A percentile compares a stretch with the other conserved stretches of the same genome.
Evolutionary conservation across 1,140 invertebrate genomes (phyloP).

Genomic region (Lasaia peninsularis): DNA sequence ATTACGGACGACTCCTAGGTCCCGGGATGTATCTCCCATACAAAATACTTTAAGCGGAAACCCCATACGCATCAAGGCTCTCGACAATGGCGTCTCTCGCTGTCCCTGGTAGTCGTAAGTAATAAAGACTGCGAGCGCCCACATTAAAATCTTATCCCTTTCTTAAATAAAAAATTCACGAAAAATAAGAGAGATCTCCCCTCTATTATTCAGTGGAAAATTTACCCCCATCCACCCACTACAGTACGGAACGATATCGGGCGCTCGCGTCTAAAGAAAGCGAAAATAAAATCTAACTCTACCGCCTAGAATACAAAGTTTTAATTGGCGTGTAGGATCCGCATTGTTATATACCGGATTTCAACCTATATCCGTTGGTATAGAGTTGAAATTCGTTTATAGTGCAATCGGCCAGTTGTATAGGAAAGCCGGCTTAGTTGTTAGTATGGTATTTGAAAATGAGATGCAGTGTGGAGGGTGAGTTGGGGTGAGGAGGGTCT

Average conservation of each 20-base stretch:
- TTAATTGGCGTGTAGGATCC: constrained; percentile 44
- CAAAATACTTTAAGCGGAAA: constrained; percentile 74
- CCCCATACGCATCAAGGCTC: constrained; percentile 67
- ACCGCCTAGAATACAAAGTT: constrained; percentile 49
- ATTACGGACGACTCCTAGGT: constrained; percentile 17
- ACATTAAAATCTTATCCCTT: constrained; percentile 78
- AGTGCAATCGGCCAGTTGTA: constrained; percentile 25
- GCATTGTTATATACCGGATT: constrained; percentile 24
- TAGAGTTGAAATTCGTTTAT: constrained; percentile 48
- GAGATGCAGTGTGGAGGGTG: constrained; percentile 68
- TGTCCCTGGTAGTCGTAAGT: constrained; percentile 64
- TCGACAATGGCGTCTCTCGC: constrained; percentile 69
- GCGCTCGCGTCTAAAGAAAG: constrained; percentile 37
- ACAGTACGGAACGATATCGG: constrained; percentile 34
- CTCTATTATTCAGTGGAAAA: constrained; percentile 60
- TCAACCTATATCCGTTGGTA: constrained; percentile 32
- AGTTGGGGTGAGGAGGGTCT: constrained; percentile 36
- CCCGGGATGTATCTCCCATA: constrained; percentile 46
- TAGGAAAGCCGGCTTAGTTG: constrained; percentile 51
- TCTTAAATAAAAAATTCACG: constrained; percentile 78
- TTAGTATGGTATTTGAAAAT: constrained; percentile 68
- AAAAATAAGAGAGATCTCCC: constrained; percentile 74
- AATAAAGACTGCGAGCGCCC: constrained; percentile 67
- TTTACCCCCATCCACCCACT: constrained; percentile 37
- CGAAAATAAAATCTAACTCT: constrained; percentile 67